A percentile compares a stretch with the other conserved stretches of the same genome.
phyloP scores from a whole-genome alignment of 1,140 invertebrate genomes.

The Drosophila virilis region DNA sequence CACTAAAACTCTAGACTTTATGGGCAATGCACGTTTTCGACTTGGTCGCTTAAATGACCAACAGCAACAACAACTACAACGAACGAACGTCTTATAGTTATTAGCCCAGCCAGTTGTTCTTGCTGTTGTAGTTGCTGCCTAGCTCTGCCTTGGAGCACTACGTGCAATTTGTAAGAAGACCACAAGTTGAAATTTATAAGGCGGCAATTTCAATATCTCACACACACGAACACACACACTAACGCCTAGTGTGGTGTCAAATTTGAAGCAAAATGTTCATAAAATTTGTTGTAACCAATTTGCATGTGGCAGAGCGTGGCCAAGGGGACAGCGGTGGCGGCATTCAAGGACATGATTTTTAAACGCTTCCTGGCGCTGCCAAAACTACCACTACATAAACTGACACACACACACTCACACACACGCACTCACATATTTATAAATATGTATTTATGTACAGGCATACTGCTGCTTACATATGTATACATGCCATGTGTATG shows the following conservation, averaged over 20 bases:
- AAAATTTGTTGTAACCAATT: slow-evolving; percentile 77
- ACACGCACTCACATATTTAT: background rate
- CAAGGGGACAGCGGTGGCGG: slow-evolving; percentile 3
- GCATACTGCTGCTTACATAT: slow-evolving; percentile 22
- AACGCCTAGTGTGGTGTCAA: slow-evolving; percentile 59
- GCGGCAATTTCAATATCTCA: slow-evolving; percentile 70
- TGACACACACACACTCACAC: slow-evolving; percentile 34
- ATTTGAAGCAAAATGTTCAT: slow-evolving; percentile 76
- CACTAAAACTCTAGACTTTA: slow-evolving; percentile 68
- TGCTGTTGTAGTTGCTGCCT: slow-evolving; percentile 24
- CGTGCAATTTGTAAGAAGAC: slow-evolving; percentile 64
- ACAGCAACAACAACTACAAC: slow-evolving; percentile 11
- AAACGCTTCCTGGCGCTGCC: slow-evolving; percentile 60
- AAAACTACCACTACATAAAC: slow-evolving; percentile 58
- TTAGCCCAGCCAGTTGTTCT: slow-evolving; percentile 45
- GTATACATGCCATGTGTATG: slow-evolving; percentile 58
- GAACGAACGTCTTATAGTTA: slow-evolving; percentile 63
- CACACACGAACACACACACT: slow-evolving; percentile 10
- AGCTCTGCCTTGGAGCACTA: slow-evolving; percentile 29
- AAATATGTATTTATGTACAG: slow-evolving; percentile 19
- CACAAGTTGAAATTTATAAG: slow-evolving; percentile 78
- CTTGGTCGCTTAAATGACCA: slow-evolving; percentile 17
- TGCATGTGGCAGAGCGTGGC: slow-evolving; percentile 48
- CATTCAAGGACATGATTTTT: slow-evolving; percentile 77
- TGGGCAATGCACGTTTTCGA: slow-evolving; percentile 63